phyloP scores from a whole-genome alignment of 2,113 vertebrate genomes.

The Potamarius usumacintae region DNA sequence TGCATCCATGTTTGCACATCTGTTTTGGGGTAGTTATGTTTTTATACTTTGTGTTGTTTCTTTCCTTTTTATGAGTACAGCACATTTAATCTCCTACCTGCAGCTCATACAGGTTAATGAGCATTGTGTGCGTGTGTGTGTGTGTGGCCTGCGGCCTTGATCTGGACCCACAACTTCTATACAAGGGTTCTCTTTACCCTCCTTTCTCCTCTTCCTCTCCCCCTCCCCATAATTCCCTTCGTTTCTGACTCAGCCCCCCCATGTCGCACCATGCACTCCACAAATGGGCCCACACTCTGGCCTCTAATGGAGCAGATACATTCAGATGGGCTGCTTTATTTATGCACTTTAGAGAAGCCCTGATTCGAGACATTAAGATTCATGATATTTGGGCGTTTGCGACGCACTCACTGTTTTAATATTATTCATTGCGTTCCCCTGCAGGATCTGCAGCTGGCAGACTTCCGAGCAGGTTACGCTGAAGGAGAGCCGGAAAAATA shows the following conservation, averaged over 20 bases:
- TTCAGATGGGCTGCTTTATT: conserved; percentile 72
- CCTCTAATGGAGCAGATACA: conserved; percentile 71
- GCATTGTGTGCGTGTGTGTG: conserved; percentile 17
- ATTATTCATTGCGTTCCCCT: conserved; percentile 68
- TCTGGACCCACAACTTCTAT: conserved; percentile 6
- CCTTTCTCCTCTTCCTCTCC: conserved; percentile 33
- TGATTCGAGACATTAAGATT: conserved; percentile 64
- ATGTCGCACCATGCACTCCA: conserved; percentile 60
- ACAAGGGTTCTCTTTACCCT: conserved; percentile 55
- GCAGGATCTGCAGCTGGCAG: conserved; percentile 60
- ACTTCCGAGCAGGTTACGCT: conserved; percentile 56
- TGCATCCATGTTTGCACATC: conserved; percentile 17
- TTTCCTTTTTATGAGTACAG: conserved; percentile 29
- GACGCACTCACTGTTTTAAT: conserved; percentile 62
- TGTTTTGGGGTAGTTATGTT: conserved; percentile 40
- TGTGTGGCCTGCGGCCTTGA: conserved; percentile 28
- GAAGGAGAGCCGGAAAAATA: conserved; percentile 45
- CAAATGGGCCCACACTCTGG: conserved; percentile 69
- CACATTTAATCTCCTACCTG: conserved; percentile 42
- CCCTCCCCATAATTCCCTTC: conserved; percentile 47
- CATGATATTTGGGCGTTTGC: conserved; percentile 68
- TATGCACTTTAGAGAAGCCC: conserved; percentile 65
- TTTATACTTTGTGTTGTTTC: conserved; percentile 44
- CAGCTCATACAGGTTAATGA: conserved; percentile 49
- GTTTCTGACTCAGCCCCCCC: conserved; percentile 20